Base-by-base conservation (phyloP, 2,113 vertebrate species). In the Copsychus sechellarum region DNA sequence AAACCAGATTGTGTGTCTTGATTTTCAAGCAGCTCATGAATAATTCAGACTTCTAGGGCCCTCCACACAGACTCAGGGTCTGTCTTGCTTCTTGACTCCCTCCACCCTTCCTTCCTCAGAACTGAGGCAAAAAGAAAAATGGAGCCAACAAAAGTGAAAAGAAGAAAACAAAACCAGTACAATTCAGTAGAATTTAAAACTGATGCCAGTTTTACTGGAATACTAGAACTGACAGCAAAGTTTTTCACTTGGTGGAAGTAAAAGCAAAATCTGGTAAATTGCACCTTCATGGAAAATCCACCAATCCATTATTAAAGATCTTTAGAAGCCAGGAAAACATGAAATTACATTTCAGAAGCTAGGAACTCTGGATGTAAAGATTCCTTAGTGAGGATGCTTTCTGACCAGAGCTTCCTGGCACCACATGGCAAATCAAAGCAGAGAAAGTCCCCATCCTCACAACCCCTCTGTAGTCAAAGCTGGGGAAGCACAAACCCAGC, bases 21-120 rank as follows among this genome's bases (percentile, higher is more conserved):
- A 90, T 81, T 78, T 93, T 93, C 94, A 81, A 91, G 96, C 38
- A 83, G 57, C 16, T 94, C 72, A 91, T 88, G 53, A 96, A 96
- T 91, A 88, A 97, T 94, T 67, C 81, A 92, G 11, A 9, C 8
- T 90, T 60, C 53, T 18, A 81, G 72, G 50, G 76, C 79, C 40
- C 77, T 92, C 83, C 65, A 80, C 43, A 87, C 58, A 93, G 86
- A 91, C 57, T 67, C 57, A 9, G 69, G 88, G 84, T 87, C 72
- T 91, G 61, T 67, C 86, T 78, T 53, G 40, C 14, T 80, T 88
- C 56, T 89, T 81, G 61, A 88, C 51, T 91, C 26, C 28, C 38
- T 58, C 14, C 15, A 70, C 14, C 8, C n/a, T 54, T 65, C 40
- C 33, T 54, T 54, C 42, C 26, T 83, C 69, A 81, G 65, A 93